Evolutionary conservation across 2,888 invertebrate species (phyloP).

Genomic region (Furcula furcula): DNA sequence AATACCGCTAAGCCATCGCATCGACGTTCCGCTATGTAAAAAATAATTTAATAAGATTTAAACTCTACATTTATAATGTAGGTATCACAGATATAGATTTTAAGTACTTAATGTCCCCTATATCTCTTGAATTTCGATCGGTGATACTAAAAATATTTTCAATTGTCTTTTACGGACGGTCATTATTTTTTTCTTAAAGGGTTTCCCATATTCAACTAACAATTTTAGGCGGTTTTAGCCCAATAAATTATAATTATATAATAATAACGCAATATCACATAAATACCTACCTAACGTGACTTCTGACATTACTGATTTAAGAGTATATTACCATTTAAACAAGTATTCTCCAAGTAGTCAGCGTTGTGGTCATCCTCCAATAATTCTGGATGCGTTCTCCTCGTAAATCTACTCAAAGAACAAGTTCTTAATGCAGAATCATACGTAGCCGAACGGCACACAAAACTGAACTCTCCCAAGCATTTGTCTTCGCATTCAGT

Average conservation of each 20-base stretch:
- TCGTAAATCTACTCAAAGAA: slow-evolving; percentile 89
- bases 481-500: slow-evolving; percentile 96
- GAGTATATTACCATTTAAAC: slow-evolving; percentile 86
- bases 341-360: slow-evolving; percentile 95
- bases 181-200: too few species aligned
- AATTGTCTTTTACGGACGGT: too few species aligned
- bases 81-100: too few species aligned
- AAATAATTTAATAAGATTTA: not conserved
- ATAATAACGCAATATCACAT: too few species aligned
- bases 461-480: slow-evolving; percentile 93
- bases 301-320: not conserved
- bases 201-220: too few species aligned
- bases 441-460: slow-evolving; percentile 93
- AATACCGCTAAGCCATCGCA: slow-evolving; percentile 94
- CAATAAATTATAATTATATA: too few species aligned
- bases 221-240: too few species aligned
- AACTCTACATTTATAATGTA: too few species aligned
- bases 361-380: slow-evolving; percentile 93
- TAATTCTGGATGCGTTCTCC: slow-evolving; percentile 92
- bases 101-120: too few species aligned
- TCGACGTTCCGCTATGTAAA: slow-evolving; percentile 87
- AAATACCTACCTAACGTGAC: too few species aligned
- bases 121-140: too few species aligned
- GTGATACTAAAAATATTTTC: too few species aligned
- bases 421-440: slow-evolving; percentile 90